Base-by-base conservation (phyloP, 2,888 invertebrate genomes). In the Alviniconcha strummeri region DNA sequence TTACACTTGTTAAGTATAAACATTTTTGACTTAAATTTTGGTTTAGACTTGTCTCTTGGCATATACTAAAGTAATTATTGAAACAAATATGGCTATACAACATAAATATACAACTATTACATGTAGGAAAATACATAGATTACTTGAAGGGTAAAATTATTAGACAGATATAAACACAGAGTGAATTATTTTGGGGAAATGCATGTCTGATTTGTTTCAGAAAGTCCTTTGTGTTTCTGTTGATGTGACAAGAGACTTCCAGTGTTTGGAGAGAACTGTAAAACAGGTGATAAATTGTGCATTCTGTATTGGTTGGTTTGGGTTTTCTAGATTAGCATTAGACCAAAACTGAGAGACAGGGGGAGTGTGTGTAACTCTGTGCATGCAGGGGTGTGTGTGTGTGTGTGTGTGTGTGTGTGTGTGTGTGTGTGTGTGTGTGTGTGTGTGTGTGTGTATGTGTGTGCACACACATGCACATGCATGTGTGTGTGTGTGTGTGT, bases 211-310 rank as follows among this genome's bases (percentile, higher is more conserved):
- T 77, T 57, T 60, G 11, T 78, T 78, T 13, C 89, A 93, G 90
- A 91, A 88, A 85, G 90, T 94, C 17, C 85, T 90, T 19, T 88
- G 88, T 84, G 88, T 91, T 82, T 92, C 93, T 79, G 91, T 91
- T 6, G 94, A 94, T 88, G 87, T 94, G 11, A 88, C 91, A 5
- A 87, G 88, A 75, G 90, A 91, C 83, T 92, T 90, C 85, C 86
- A 88, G 19, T 85, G 84, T 79, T 91, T 94, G 52, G 90, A 92
- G 81, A 86, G 88, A 75, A 90, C 91, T 52, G 86, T 93, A 15
- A 82, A 88, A 80, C 87, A 93, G 89, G 92, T 93, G 88, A 69
- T 54, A 56, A 13, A 17, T 57, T 60, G 36, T 36, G 19, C 60
- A 60, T 60, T 36, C 9, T 76, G 15, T 15, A 80, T 80, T 75